phyloP scores from a whole-genome alignment of 2,113 vertebrate species.

The Rallus limicola region DNA sequence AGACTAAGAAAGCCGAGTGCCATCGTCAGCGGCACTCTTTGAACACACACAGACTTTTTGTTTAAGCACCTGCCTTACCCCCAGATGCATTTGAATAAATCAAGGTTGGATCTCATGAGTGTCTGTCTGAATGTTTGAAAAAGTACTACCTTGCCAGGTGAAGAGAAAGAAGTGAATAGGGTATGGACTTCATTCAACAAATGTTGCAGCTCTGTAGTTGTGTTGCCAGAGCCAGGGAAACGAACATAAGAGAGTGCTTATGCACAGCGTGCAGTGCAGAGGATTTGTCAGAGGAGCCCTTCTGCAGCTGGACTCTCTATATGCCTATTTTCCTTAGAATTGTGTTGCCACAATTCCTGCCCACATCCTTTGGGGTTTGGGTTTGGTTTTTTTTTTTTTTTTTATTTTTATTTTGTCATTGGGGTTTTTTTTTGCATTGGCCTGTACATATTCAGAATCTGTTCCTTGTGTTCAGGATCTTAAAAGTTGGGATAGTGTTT shows the following conservation, averaged over 20 bases:
- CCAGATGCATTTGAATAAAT: neutral
- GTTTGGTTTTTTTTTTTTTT: too few relatives aligned
- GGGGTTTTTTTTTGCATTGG: neutral
- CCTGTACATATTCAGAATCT: neutral
- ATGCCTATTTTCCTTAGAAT: neutral
- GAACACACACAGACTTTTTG: neutral
- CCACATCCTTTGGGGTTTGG: too few relatives aligned
- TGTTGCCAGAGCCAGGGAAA: neutral
- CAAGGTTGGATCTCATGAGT: neutral
- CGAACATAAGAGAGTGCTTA: neutral
- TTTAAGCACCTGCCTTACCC: neutral
- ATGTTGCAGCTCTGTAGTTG: neutral
- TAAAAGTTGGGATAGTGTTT: neutral
- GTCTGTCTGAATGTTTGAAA: neutral
- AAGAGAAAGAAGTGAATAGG: neutral
- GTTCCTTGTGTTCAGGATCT: neutral
- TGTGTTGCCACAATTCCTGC: neutral
- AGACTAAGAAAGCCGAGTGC: neutral
- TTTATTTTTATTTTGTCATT: neutral
- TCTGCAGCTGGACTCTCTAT: neutral
- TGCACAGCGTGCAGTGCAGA: neutral
- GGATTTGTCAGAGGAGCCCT: neutral
- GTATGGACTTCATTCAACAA: neutral
- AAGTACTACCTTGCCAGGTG: neutral
- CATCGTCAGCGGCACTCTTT: neutral